Percentiles rank a stretch among this genome's conserved stretches.
Conservation (phyloP, 2,888 invertebrate genomes). For the Chrysolina oricalcia region DNA sequence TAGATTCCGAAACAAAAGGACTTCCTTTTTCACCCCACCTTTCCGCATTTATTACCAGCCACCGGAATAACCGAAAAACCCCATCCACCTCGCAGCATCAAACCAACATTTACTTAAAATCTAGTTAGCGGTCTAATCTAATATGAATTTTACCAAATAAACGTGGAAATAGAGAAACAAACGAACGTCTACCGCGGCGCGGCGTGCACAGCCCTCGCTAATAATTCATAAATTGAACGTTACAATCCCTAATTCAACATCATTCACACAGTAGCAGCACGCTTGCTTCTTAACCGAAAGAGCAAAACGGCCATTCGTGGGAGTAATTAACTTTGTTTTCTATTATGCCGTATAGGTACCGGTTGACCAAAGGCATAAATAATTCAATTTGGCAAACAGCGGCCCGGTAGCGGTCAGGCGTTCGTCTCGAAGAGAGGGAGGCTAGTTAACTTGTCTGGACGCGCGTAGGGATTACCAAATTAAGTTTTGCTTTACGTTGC, state of each 20-base stretch:
- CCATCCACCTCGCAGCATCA: conserved; percentile 43
- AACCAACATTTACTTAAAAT: conserved; percentile 62
- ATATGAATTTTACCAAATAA: conserved; percentile 69
- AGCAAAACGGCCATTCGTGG: conserved; percentile 61
- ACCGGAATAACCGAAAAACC: conserved; percentile 52
- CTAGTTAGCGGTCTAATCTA: conserved; percentile 67
- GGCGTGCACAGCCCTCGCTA: conserved; percentile 63
- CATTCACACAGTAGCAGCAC: conserved; percentile 64
- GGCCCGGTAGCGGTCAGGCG: conserved; percentile 53
- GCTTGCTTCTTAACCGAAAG: conserved; percentile 66
- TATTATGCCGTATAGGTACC: conserved; percentile 71
- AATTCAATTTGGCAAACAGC: conserved; percentile 68
- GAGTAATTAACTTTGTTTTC: conserved; percentile 72
- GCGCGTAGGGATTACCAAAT: conserved; percentile 66
- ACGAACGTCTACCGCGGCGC: conserved; percentile 55
- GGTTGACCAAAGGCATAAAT: conserved; percentile 70
- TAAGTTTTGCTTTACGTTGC: conserved; percentile 68
- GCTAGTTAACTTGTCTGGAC: conserved; percentile 43
- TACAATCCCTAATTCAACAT: conserved; percentile 71
- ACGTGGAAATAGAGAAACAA: conserved; percentile 59
- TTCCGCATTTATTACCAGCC: conserved; percentile 39
- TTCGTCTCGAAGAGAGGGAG: conserved; percentile 28
- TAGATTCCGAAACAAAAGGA: conserved; percentile 35
- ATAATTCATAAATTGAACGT: conserved; percentile 73
- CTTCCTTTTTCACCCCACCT: conserved; percentile 33